Base-by-base conservation (phyloP, 2,888 invertebrate genomes). In the Ganaspis brasiliensis region DNA sequence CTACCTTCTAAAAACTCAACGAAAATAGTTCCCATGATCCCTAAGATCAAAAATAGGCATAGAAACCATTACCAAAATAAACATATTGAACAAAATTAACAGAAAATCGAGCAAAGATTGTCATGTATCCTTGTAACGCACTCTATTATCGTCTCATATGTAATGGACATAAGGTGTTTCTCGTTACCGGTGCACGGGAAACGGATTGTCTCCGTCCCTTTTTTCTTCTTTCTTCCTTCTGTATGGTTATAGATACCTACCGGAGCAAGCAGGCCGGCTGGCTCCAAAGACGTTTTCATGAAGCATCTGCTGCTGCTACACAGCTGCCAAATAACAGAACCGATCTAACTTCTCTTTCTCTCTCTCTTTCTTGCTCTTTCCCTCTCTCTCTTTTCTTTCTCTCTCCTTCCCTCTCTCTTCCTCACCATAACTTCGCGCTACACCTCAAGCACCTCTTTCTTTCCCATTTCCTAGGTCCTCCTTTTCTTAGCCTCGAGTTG, bases 241-340 rank as follows among this genome's bases (percentile, higher is more conserved):
- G 57, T 63, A 63, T 73, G 74, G 75, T 74, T 72, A 74, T 75
- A 75, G 63, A 73, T 78, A 81, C 78, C 78, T 77, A 82, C 80
- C 81, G 74, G 79, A 79, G 79, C 75, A 81, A 79, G 79, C 78
- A 79, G 83, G 87, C 87, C 87, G 87, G 87, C 87, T 87, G 87
- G 82, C 84, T 84, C 87, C 85, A 86, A 88, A 87, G 87, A 89
- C 87, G 87, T 87, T 88, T 87, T 85, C 84, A 87, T 86, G 83
- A 81, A 88, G 89, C 89, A 89, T 89, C 89, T 89, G 89, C 86
- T 78, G 82, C 83, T 86, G 77, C 80, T 75, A 59, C 59, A 75
- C 75, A 75, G 59, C 75, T 75, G 71, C 75, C 71, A 80, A 82
- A 82, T 79, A 80, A 79, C 78, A 80, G 78, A 82, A 79, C 80